These are phyloP conservation scores for Agapostemon virescens DNA, from an alignment of 2,888 invertebrate species.

Conservation along the genomic window DNA sequence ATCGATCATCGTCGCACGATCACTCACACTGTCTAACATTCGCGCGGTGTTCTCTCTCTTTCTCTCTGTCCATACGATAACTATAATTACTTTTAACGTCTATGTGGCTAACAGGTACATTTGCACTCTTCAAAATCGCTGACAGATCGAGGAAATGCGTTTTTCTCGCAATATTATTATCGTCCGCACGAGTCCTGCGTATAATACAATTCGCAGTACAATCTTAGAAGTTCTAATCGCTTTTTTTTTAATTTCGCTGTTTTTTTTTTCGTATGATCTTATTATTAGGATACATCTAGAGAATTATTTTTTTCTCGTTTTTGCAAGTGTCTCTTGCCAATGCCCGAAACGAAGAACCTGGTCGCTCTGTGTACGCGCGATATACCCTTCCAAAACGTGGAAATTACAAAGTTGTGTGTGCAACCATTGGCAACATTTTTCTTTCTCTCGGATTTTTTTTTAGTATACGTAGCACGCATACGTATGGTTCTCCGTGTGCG, in stretches of 20 bases:
- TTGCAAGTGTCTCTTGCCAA: not conserved
- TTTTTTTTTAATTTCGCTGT: not conserved
- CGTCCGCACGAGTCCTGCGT: not conserved
- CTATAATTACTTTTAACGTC: slow-evolving; percentile 70
- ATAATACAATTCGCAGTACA: slow-evolving; percentile 5
- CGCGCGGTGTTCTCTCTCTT: not conserved
- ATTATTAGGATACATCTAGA: not conserved
- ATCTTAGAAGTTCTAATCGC: not conserved
- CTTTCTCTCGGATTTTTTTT: not conserved
- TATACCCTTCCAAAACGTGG: not conserved
- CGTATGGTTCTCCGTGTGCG: not conserved
- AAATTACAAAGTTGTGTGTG: slow-evolving; percentile 33
- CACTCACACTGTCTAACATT: not conserved
- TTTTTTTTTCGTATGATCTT: not conserved
- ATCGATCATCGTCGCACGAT: not conserved
- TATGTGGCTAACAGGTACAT: slow-evolving; percentile 77
- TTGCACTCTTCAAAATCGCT: slow-evolving; percentile 72
- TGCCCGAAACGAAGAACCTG: slow-evolving; percentile 15
- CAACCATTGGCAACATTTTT: slow-evolving; percentile 3
- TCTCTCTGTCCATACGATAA: slow-evolving; percentile 57
- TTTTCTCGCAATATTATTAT: not conserved
- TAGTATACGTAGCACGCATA: not conserved
- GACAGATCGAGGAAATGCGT: slow-evolving; percentile 43
- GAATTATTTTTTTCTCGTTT: not conserved
- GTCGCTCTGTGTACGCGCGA: not conserved